Evolutionary conservation across 2,888 invertebrate genomes (phyloP), one percentile per base, ranked within the genome.

Genomic region (Papilio demoleus): DNA sequence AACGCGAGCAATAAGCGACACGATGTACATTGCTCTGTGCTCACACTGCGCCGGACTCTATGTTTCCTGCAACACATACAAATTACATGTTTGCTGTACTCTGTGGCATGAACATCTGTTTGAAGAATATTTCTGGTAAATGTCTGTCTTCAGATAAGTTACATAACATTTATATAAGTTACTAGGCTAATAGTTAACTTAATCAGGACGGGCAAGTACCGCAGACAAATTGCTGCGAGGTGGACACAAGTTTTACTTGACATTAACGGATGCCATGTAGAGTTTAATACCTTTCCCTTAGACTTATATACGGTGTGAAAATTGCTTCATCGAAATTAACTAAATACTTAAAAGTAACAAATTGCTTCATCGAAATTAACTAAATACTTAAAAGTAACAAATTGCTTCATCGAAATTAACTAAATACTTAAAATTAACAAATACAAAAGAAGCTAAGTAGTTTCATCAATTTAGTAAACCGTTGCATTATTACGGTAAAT

Each of bases 1-100:
- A 53, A 8, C 27, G 50, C 14, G 24, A 14, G 50, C 24, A 50
- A 53, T 53, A 47, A 22, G 47, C 47, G 47, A 47, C 50, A 50
- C 31, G 19, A 47, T 31, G 53, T 6, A 31, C n/a, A 24, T 38
- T 38, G 38, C 38, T 38, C 38, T 38, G 50, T 27, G 14, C 27
- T 6, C 6, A 27, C 19, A 22, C 50, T 53, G n/a, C 50, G 27
- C 27, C 24, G 27, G 24, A 50, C 50, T 3, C 22, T 47, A 24
- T 53, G 8, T n/a, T n/a, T 17, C 27, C n/a, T n/a, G 31, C 53
- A 53, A n/a, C 27, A n/a, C 27, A 31, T n/a, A 47, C 11, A n/a
- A 42, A 1, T 9, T 45, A 45, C n/a, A 45, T 9, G 2, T 11
- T 22, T 22, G 22, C 11, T 22, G 2, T 47, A 24, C 22, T 53